Conservation (phyloP, 2,888 invertebrate species). For the Frankliniella fusca region DNA sequence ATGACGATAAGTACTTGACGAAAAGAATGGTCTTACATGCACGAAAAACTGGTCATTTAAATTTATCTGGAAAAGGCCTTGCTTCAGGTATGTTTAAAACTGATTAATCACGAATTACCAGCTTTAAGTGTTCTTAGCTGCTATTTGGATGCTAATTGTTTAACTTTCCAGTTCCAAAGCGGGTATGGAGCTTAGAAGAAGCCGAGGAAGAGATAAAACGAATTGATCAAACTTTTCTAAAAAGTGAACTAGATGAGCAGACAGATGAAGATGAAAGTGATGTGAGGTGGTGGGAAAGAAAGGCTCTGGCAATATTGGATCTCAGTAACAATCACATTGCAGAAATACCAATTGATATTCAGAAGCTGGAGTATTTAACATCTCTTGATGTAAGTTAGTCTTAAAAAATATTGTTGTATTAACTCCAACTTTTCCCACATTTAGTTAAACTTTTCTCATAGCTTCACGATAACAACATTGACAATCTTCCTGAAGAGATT, state of each 20-base stretch:
- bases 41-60: conserved; percentile 73
- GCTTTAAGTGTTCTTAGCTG: too few species aligned
- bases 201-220: conserved; percentile 55
- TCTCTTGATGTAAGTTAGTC: conserved; percentile 40
- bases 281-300: conserved; percentile 49
- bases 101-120: not conserved
- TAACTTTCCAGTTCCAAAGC: conserved; percentile 60
- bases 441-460: not conserved
- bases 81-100: conserved; percentile 57
- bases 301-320: conserved; percentile 49
- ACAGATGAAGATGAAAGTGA: conserved; percentile 42
- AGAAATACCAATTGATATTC: conserved; percentile 35
- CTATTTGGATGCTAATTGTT: conserved; percentile 30
- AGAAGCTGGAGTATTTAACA: conserved; percentile 35
- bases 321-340: conserved; percentile 39
- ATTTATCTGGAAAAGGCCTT: conserved; percentile 70
- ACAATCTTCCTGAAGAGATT: conserved; percentile 10
- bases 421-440: too few species aligned
- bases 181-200: conserved; percentile 69
- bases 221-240: conserved; percentile 44
- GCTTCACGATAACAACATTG: conserved; percentile 28
- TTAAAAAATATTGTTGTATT: not conserved
- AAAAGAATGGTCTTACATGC: conserved; percentile 71
- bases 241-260: conserved; percentile 33
- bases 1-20: conserved; percentile 65